Percentiles rank a stretch among this genome's conserved stretches.
These are phyloP conservation scores for Drosophila tsacasi DNA, from an alignment of 1,140 invertebrate species.

Conservation along the genomic window DNA sequence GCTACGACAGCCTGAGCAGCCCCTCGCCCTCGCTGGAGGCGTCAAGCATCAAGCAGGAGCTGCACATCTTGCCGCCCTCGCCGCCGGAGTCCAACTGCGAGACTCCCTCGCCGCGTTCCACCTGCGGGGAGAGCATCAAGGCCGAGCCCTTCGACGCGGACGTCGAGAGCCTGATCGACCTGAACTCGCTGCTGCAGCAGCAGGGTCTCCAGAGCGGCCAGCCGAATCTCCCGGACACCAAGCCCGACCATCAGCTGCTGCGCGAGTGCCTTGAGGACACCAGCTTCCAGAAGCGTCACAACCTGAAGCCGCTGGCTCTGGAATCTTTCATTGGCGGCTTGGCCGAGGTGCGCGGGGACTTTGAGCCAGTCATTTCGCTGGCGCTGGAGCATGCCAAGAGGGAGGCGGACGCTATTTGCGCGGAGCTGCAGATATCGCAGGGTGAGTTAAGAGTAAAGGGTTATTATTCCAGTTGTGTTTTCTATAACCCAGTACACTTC, in stretches of 20 bases:
- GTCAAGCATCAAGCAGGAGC: constrained; percentile 78
- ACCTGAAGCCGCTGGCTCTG: constrained; percentile 91
- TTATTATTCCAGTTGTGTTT: background rate
- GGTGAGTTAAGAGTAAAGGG: constrained; percentile 87
- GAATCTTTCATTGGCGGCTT: constrained; percentile 86
- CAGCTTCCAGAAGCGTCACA: constrained; percentile 92
- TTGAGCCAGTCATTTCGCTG: constrained; percentile 93
- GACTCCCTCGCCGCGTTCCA: constrained; percentile 78
- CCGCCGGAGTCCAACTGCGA: constrained; percentile 85
- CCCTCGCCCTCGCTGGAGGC: constrained; percentile 81
- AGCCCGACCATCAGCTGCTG: constrained; percentile 91
- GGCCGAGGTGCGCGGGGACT: constrained; percentile 87
- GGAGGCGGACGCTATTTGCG: constrained; percentile 93
- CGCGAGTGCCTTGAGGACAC: constrained; percentile 93
- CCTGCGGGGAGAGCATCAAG: constrained; percentile 69
- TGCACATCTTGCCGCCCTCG: constrained; percentile 81
- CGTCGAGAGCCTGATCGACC: constrained; percentile 78
- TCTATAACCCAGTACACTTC: background rate
- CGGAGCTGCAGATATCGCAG: constrained; percentile 93
- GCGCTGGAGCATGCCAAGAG: constrained; percentile 94
- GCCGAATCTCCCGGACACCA: constrained; percentile 46
- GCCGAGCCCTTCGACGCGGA: constrained; percentile 81
- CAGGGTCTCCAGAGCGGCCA: constrained; percentile 44
- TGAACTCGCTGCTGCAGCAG: constrained; percentile 74
- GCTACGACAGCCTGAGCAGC: constrained; percentile 76